Evolutionary conservation across 2,797 vertebrate species (phyloP).

Genomic region (Coranthus polyacanthus): DNA sequence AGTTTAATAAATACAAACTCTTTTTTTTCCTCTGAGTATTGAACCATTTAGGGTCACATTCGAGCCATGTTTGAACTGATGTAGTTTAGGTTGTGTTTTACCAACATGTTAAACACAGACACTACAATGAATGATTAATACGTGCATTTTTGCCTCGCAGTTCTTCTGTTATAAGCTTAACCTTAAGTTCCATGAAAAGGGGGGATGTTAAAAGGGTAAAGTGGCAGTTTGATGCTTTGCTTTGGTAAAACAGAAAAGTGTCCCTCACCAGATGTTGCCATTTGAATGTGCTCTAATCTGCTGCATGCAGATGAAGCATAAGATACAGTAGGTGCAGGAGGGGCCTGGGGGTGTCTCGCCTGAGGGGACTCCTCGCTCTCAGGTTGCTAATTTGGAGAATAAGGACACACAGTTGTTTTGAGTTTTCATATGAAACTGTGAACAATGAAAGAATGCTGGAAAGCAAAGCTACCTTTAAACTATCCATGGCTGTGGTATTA

Average conservation of each 20-base stretch:
- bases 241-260: conserved; percentile 34
- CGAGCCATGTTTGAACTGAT: too few species aligned
- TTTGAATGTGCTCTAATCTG: conserved; percentile 74
- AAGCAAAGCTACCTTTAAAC: conserved; percentile 76
- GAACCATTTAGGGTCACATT: not conserved
- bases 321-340: conserved; percentile 40
- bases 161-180: too few species aligned
- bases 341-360: conserved; percentile 71
- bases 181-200: too few species aligned
- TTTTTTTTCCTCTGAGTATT: not conserved
- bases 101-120: too few species aligned
- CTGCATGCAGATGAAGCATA: conserved; percentile 20
- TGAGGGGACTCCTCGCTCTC: conserved; percentile 80
- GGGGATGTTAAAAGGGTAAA: not conserved
- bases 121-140: too few species aligned
- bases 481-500: conserved; percentile 75
- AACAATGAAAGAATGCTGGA: not conserved
- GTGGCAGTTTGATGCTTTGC: not conserved
- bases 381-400: conserved; percentile 71
- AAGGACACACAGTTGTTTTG: conserved; percentile 10
- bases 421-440: not conserved
- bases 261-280: conserved; percentile 78
- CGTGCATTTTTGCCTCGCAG: too few species aligned
- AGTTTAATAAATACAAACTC: not conserved
- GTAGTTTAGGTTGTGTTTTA: too few species aligned